These are phyloP conservation scores for Dascillus cervinus DNA, from an alignment of 2,888 invertebrate genomes.

Conservation along the genomic window DNA sequence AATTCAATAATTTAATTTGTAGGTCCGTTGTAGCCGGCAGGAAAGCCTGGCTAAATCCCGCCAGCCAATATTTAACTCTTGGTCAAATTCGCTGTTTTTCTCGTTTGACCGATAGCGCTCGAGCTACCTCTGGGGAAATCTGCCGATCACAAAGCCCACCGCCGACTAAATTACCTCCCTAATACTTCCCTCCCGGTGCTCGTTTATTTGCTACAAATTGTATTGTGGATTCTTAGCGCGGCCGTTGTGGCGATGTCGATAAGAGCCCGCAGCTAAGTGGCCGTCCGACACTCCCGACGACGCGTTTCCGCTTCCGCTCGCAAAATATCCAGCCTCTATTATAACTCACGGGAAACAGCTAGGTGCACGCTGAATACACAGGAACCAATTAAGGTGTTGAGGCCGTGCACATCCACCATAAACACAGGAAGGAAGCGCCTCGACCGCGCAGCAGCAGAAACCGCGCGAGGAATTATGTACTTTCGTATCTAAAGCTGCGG, in stretches of 20 bases:
- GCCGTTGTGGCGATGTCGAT: conserved; percentile 18
- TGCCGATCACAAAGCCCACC: conserved; percentile 32
- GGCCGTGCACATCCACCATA: conserved; percentile 18
- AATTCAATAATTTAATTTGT: conserved; percentile 29
- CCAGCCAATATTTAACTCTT: conserved; percentile 24
- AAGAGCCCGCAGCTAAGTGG: conserved; percentile 18
- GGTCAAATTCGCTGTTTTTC: conserved; percentile 21
- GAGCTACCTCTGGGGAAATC: conserved; percentile 29
- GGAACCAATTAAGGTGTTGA: conserved; percentile 29
- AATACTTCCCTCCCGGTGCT: conserved; percentile 30
- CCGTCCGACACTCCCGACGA: conserved; percentile 12
- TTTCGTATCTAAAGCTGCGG: background rate
- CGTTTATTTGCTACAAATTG: conserved; percentile 38
- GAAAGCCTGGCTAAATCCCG: conserved; percentile 20
- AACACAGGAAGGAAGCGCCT: conserved; percentile 25
- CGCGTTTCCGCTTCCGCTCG: conserved; percentile 15
- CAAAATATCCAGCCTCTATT: conserved; percentile 16
- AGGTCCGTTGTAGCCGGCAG: conserved; percentile 18
- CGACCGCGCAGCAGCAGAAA: conserved; percentile 20
- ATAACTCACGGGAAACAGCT: conserved; percentile 30
- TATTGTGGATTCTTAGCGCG: conserved; percentile 28
- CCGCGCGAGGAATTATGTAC: conserved; percentile 7
- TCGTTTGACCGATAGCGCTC: conserved; percentile 20
- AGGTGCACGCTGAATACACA: conserved; percentile 23
- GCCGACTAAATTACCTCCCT: conserved; percentile 34